phyloP scores from a whole-genome alignment of 2,113 vertebrate species.

The Carassius carassius region DNA sequence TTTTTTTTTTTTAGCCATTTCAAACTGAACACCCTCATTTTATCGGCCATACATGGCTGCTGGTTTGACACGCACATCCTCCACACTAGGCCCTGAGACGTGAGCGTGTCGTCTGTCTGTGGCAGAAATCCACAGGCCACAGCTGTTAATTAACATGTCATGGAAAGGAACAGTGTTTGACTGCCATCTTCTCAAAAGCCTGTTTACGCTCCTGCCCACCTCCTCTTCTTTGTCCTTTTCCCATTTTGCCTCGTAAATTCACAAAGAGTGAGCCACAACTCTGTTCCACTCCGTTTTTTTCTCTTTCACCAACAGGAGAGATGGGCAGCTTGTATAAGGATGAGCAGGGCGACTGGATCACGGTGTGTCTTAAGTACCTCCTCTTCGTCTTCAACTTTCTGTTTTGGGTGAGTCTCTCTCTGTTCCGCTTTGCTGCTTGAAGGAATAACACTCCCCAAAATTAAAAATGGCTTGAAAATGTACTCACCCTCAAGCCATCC shows the following conservation, averaged over 20 bases:
- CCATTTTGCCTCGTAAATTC: not conserved
- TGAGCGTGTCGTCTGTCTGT: constrained; percentile 32
- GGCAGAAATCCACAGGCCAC: constrained; percentile 33
- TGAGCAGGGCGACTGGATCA: constrained; percentile 79
- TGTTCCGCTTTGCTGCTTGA: constrained; percentile 54
- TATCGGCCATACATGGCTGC: constrained; percentile 28
- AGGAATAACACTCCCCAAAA: too few species aligned
- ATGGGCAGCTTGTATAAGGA: constrained; percentile 79
- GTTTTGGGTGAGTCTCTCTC: constrained; percentile 87
- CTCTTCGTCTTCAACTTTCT: constrained; percentile 87
- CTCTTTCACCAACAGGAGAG: constrained; percentile 45
- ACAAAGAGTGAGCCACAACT: not conserved
- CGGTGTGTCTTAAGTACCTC: constrained; percentile 83
- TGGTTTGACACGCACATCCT: constrained; percentile 52
- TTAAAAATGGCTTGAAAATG: not conserved
- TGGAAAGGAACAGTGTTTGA: constrained; percentile 42
- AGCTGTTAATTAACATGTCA: constrained; percentile 47
- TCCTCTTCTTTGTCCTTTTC: constrained; percentile 10
- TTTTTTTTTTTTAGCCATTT: constrained; percentile 34
- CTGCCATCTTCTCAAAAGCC: constrained; percentile 43
- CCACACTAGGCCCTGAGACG: constrained; percentile 27
- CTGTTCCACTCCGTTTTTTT: not conserved
- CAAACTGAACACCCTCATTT: constrained; percentile 47
- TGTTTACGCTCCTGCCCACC: not conserved
- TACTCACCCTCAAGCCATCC: not conserved